A percentile compares a stretch with the other conserved stretches of the same genome.
These are phyloP conservation scores for Ophonus ardosiacus DNA, from an alignment of 2,888 invertebrate genomes.

Conservation along the genomic window DNA sequence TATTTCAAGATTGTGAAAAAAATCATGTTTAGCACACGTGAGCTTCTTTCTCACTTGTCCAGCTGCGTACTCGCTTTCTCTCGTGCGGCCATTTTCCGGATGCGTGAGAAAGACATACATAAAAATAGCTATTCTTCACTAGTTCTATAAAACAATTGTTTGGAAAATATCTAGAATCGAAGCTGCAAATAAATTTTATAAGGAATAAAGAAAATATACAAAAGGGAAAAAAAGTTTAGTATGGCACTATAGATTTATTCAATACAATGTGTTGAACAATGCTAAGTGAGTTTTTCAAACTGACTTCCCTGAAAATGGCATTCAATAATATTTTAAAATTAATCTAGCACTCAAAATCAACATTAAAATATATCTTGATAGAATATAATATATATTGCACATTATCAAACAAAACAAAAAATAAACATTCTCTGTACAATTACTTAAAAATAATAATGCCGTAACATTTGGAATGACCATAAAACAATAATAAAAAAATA, in stretches of 20 bases:
- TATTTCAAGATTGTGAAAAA: no score
- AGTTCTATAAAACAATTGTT: no score
- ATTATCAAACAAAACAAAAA: constrained; percentile 35
- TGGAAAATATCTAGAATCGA: no score
- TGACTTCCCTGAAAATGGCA: constrained; percentile 64
- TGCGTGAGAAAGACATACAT: no score
- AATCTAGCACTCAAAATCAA: constrained; percentile 43
- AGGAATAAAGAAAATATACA: no score
- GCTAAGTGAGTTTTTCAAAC: constrained; percentile 68
- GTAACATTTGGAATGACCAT: constrained; percentile 60
- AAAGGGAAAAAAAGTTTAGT: constrained; percentile 67
- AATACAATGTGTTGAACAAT: constrained; percentile 76
- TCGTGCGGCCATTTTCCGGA: no score
- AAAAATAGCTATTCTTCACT: no score
- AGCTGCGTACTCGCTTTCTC: no score
- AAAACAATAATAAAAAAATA: constrained; percentile 63
- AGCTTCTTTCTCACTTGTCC: no score
- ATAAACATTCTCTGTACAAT: constrained; percentile 39
- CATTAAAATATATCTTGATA: constrained; percentile 51
- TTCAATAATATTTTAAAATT: constrained; percentile 64
- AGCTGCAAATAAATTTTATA: no score
- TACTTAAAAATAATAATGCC: constrained; percentile 45
- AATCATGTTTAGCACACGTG: no score
- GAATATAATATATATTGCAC: constrained; percentile 53
- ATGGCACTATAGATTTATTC: constrained; percentile 77